These are phyloP conservation scores for Melanostoma mellinum DNA, from an alignment of 2,888 invertebrate species.

Conservation along the genomic window DNA sequence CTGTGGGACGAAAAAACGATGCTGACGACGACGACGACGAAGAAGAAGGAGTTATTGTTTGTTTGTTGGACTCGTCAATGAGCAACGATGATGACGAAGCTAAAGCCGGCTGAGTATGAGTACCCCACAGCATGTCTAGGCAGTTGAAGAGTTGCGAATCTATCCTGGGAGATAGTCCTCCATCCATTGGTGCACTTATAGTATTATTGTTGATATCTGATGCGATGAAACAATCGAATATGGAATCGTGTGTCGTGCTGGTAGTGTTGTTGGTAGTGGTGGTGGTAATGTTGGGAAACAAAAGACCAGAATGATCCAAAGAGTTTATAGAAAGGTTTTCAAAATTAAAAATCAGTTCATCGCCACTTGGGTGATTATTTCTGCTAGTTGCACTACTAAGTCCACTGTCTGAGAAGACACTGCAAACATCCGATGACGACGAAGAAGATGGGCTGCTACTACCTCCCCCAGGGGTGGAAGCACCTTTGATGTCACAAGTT, in stretches of 20 bases:
- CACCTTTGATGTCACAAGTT: conserved; percentile 79
- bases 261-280: neutral
- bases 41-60: conserved; percentile 21
- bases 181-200: conserved; percentile 55
- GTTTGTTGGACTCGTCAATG: conserved; percentile 25
- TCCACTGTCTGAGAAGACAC: conserved; percentile 77
- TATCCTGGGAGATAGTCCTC: conserved; percentile 62
- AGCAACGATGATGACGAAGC: conserved; percentile 12
- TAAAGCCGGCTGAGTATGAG: conserved; percentile 19
- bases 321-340: conserved; percentile 77
- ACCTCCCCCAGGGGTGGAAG: neutral
- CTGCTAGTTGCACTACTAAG: conserved; percentile 75
- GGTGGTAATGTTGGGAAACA: conserved; percentile 42
- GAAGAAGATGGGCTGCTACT: conserved; percentile 47
- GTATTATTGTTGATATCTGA: conserved; percentile 66
- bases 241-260: conserved; percentile 34
- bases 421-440: conserved; percentile 71
- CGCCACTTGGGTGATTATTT: conserved; percentile 69
- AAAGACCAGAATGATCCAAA: conserved; percentile 38
- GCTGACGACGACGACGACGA: conserved; percentile 53
- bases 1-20: conserved; percentile 62
- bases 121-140: conserved; percentile 63
- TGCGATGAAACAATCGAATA: conserved; percentile 63
- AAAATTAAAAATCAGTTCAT: conserved; percentile 81
- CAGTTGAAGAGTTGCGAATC: conserved; percentile 67